These are phyloP conservation scores for Drosophila pectinifera DNA, from an alignment of 1,140 invertebrate genomes.

Conservation along the genomic window DNA sequence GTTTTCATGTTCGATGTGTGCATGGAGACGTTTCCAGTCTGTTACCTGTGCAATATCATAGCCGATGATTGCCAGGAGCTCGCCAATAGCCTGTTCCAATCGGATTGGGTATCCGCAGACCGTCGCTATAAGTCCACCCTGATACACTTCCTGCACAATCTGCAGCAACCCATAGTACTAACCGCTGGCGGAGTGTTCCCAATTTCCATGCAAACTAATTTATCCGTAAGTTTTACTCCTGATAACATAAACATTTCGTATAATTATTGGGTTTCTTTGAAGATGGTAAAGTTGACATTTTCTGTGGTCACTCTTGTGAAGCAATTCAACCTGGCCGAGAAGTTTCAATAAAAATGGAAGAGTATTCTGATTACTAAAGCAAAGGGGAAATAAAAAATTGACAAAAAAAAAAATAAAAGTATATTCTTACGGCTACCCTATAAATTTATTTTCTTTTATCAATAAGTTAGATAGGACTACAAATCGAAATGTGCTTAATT, in stretches of 20 bases:
- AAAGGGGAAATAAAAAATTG: too few relatives aligned
- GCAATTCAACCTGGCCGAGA: conserved; percentile 63
- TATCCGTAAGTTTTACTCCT: conserved; percentile 34
- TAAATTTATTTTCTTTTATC: too few relatives aligned
- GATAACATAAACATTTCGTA: too few relatives aligned
- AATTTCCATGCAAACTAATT: conserved; percentile 56
- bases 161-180: conserved; percentile 56
- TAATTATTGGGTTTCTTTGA: not conserved
- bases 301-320: conserved; percentile 54
- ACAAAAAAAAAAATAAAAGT: too few relatives aligned
- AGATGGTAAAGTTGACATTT: conserved; percentile 63
- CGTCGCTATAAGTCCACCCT: conserved; percentile 48
- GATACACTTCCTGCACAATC: conserved; percentile 54
- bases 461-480: too few relatives aligned
- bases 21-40: conserved; percentile 60
- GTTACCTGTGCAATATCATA: conserved; percentile 60
- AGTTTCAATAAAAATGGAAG: conserved; percentile 33
- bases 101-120: conserved; percentile 52
- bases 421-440: too few relatives aligned
- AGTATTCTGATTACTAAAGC: too few relatives aligned
- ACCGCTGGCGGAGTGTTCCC: conserved; percentile 58
- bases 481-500: too few relatives aligned
- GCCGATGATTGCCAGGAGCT: conserved; percentile 50
- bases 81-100: conserved; percentile 55
- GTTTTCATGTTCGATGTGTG: conserved; percentile 40